These are phyloP conservation scores for Lasioglossum pauxillum DNA, from an alignment of 2,888 invertebrate species.

Conservation along the genomic window DNA sequence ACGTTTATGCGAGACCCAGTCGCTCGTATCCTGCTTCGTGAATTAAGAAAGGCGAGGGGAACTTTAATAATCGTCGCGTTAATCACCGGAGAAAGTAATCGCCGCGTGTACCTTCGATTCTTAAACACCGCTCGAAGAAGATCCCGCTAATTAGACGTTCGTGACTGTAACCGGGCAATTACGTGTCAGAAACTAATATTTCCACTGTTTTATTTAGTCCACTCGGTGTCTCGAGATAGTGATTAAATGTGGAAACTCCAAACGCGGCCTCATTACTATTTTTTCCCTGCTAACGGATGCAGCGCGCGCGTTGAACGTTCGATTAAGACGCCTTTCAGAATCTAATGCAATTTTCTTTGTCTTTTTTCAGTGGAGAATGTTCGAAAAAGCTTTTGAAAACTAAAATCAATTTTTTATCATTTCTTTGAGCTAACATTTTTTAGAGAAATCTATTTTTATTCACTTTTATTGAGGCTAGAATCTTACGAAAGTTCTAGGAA, in stretches of 20 bases:
- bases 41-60: not conserved
- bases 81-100: not conserved
- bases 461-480: not conserved
- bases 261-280: not conserved
- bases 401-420: not conserved
- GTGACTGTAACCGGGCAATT: not conserved
- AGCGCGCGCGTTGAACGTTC: not conserved
- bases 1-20: not conserved
- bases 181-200: not conserved
- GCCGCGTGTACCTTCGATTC: not conserved
- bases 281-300: not conserved
- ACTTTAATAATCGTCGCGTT: not conserved
- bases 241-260: not conserved
- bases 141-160: conserved; percentile 17
- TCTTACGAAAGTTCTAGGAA: not conserved
- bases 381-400: not conserved
- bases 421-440: not conserved
- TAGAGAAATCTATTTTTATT: not conserved
- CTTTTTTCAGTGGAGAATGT: not conserved
- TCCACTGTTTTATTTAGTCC: not conserved
- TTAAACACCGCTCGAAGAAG: not conserved
- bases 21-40: not conserved
- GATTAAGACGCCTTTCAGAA: not conserved
- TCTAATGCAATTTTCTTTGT: not conserved
- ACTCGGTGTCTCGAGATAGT: not conserved